A percentile compares a stretch with the other conserved stretches of the same genome.
Evolutionary conservation across 2,888 invertebrate genomes (phyloP).

Genomic region (Diabrotica balteata): DNA sequence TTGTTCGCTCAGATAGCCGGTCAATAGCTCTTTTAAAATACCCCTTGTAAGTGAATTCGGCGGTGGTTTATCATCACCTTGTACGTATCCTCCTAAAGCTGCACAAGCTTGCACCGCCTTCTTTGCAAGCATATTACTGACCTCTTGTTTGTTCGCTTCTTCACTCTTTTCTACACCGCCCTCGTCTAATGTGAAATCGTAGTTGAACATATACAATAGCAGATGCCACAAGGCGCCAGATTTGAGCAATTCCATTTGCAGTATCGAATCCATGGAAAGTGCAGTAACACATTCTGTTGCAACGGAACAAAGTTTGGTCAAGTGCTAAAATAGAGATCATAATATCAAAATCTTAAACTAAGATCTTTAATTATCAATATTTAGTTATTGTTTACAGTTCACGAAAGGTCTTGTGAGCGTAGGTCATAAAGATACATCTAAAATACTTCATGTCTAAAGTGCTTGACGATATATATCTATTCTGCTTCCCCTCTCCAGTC

Average conservation of each 20-base stretch:
- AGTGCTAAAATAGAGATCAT: conserved; percentile 66
- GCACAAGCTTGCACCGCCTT: conserved; percentile 85
- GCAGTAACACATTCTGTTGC: conserved; percentile 92
- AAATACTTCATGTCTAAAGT: too few relatives aligned
- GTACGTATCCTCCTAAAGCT: conserved; percentile 75
- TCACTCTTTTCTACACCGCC: conserved; percentile 89
- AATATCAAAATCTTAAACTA: too few relatives aligned
- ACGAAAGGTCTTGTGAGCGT: too few relatives aligned
- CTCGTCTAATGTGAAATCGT: conserved; percentile 97
- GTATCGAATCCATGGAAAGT: conserved; percentile 81
- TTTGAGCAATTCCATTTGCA: conserved; percentile 84
- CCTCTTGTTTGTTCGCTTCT: conserved; percentile 87
- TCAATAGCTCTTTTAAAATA: conserved; percentile 75
- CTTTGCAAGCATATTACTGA: conserved; percentile 89
- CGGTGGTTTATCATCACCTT: conserved; percentile 63
- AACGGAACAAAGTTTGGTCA: conserved; percentile 82
- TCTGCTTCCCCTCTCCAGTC: too few relatives aligned
- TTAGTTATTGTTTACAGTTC: too few relatives aligned
- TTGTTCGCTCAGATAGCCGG: conserved; percentile 84
- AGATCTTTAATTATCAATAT: too few relatives aligned
- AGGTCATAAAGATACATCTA: too few relatives aligned
- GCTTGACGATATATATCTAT: too few relatives aligned
- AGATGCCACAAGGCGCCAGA: conserved; percentile 93
- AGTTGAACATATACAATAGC: conserved; percentile 87
- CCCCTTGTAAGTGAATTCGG: conserved; percentile 65